These are phyloP conservation scores for Chrysodeixis includens DNA, from an alignment of 2,888 invertebrate species.

Conservation along the genomic window DNA sequence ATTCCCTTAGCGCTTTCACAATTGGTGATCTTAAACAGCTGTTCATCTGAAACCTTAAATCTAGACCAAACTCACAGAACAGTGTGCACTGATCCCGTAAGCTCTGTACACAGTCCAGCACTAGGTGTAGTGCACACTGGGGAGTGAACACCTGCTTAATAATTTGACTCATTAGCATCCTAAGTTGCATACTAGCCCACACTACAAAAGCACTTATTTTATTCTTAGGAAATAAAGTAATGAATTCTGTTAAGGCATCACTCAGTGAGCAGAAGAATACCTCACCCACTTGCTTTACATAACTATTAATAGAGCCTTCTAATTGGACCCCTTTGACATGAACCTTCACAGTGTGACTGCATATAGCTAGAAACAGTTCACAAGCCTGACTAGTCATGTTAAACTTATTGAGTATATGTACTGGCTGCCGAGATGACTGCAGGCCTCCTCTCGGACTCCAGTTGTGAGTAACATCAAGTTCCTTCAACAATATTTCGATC, in stretches of 20 bases:
- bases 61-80: constrained; percentile 93
- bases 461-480: constrained; percentile 96
- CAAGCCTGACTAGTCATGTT: constrained; percentile 92
- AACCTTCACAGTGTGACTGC: constrained; percentile 94
- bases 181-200: constrained; percentile 96
- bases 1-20: constrained; percentile 93
- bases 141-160: constrained; percentile 97
- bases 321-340: constrained; percentile 94
- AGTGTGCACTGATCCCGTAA: constrained; percentile 92
- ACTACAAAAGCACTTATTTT: constrained; percentile 92
- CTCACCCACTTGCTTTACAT: constrained; percentile 94
- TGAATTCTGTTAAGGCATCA: constrained; percentile 90
- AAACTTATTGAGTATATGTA: constrained; percentile 94
- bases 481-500: constrained; percentile 96
- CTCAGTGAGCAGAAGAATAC: constrained; percentile 95
- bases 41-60: constrained; percentile 97
- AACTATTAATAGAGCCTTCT: constrained; percentile 94
- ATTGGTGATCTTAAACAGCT: constrained; percentile 94
- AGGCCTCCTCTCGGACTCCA: constrained; percentile 97
- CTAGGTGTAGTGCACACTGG: constrained; percentile 94
- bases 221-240: constrained; percentile 93
- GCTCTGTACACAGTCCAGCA: constrained; percentile 95
- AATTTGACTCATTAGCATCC: constrained; percentile 94
- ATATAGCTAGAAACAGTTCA: constrained; percentile 94
- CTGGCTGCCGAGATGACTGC: constrained; percentile 94